phyloP scores from a whole-genome alignment of 2,113 vertebrate genomes.

The Lamprotornis superbus region DNA sequence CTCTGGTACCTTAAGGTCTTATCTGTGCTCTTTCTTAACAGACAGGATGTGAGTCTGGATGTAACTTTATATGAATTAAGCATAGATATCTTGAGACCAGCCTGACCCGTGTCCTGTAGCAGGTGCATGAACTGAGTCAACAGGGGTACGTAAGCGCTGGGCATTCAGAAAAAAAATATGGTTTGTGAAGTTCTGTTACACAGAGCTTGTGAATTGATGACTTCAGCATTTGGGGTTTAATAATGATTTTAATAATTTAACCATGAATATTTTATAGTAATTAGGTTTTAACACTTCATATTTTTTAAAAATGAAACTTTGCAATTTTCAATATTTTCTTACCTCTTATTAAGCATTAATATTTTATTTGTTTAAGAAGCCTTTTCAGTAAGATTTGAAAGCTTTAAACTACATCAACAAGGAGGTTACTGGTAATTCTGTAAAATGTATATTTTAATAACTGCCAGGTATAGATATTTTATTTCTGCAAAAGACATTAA shows the following conservation, averaged over 20 bases:
- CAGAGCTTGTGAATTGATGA: background rate
- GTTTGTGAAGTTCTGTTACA: background rate
- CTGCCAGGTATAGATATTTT: background rate
- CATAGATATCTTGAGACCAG: background rate
- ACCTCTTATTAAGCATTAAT: slow-evolving; percentile 64
- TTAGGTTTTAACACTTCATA: slow-evolving; percentile 49
- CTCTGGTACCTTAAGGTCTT: background rate
- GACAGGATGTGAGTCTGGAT: background rate
- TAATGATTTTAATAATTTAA: slow-evolving; percentile 62
- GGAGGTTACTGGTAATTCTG: background rate
- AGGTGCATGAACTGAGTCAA: background rate
- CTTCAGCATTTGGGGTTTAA: slow-evolving; percentile 24
- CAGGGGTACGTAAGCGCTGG: background rate
- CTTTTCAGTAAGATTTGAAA: slow-evolving; percentile 1
- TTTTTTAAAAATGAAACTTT: slow-evolving; percentile 62
- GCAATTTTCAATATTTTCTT: slow-evolving; percentile 45
- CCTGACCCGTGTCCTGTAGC: background rate
- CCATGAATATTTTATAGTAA: slow-evolving; percentile 68
- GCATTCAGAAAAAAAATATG: background rate
- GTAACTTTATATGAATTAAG: background rate
- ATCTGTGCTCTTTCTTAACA: background rate
- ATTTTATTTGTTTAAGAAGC: slow-evolving; percentile 59
- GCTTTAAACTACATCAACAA: slow-evolving; percentile 37
- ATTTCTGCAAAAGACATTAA: background rate
- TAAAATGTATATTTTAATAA: slow-evolving; percentile 48